These are phyloP conservation scores for Craterocephalus amniculus DNA, from an alignment of 2,797 vertebrate genomes.

Conservation along the genomic window DNA sequence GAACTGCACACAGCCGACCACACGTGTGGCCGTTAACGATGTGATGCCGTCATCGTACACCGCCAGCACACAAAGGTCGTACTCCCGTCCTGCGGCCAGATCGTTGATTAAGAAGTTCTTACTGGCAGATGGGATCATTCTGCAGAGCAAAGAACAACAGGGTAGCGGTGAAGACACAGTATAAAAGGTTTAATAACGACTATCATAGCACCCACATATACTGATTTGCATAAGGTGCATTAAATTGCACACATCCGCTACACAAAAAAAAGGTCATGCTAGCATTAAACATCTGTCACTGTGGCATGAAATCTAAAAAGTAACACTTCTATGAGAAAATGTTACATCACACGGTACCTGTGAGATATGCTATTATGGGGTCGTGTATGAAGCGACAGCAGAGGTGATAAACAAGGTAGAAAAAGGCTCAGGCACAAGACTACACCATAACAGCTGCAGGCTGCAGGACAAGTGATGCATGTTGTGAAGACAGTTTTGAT, in stretches of 20 bases:
- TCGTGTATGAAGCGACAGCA: slow-evolving; percentile 45
- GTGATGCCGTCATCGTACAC: slow-evolving; percentile 93
- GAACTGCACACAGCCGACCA: slow-evolving; percentile 93
- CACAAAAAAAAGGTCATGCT: slow-evolving; percentile 33
- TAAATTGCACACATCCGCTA: slow-evolving; percentile 55
- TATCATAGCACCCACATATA: slow-evolving; percentile 41
- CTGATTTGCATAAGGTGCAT: slow-evolving; percentile 56
- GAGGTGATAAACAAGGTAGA: slow-evolving; percentile 63
- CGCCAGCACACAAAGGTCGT: slow-evolving; percentile 90
- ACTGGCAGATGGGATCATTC: slow-evolving; percentile 92
- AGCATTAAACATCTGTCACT: slow-evolving; percentile 43
- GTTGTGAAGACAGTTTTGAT: slow-evolving; percentile 51
- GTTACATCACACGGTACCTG: slow-evolving; percentile 28
- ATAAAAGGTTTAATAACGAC: slow-evolving; percentile 47
- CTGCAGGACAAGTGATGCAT: slow-evolving; percentile 59
- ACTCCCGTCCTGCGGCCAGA: slow-evolving; percentile 89
- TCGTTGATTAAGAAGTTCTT: slow-evolving; percentile 93
- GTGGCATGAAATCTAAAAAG: slow-evolving; percentile 32
- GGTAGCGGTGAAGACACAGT: slow-evolving; percentile 34
- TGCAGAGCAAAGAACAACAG: slow-evolving; percentile 62
- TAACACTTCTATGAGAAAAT: slow-evolving; percentile 34
- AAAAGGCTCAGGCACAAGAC: slow-evolving; percentile 37
- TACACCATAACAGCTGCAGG: slow-evolving; percentile 60
- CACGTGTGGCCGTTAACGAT: slow-evolving; percentile 86
- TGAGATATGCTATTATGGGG: slow-evolving; percentile 38